phyloP scores from a whole-genome alignment of 2,113 vertebrate species.

The Dipodomys spectabilis region DNA sequence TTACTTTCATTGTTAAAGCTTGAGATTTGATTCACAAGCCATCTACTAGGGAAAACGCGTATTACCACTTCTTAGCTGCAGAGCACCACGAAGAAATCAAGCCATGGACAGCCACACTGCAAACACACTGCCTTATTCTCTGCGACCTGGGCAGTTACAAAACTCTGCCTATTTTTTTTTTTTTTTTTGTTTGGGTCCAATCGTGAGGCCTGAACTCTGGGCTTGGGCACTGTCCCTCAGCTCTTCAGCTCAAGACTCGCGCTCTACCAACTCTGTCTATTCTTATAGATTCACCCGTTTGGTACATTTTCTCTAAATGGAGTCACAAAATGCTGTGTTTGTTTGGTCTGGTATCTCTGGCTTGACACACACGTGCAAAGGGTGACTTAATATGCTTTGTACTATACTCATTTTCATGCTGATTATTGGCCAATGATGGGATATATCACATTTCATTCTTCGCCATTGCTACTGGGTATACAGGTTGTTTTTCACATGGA shows the following conservation, averaged over 20 bases:
- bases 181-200: no score
- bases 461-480: neutral
- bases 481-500: neutral
- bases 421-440: neutral
- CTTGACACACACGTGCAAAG: neutral
- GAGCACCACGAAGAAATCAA: neutral
- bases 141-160: neutral
- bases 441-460: neutral
- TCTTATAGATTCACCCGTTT: neutral
- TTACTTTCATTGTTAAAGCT: neutral
- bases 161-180: neutral
- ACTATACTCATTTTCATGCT: neutral
- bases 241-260: no score
- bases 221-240: no score
- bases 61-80: neutral
- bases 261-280: neutral
- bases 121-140: neutral
- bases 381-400: neutral
- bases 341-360: neutral
- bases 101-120: neutral
- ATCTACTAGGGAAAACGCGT: neutral
- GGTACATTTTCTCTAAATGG: neutral
- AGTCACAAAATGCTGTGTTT: neutral
- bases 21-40: neutral
- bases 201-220: no score